Evolutionary conservation across 2,888 invertebrate genomes (phyloP).

Genomic region (Polymixis flavicincta): DNA sequence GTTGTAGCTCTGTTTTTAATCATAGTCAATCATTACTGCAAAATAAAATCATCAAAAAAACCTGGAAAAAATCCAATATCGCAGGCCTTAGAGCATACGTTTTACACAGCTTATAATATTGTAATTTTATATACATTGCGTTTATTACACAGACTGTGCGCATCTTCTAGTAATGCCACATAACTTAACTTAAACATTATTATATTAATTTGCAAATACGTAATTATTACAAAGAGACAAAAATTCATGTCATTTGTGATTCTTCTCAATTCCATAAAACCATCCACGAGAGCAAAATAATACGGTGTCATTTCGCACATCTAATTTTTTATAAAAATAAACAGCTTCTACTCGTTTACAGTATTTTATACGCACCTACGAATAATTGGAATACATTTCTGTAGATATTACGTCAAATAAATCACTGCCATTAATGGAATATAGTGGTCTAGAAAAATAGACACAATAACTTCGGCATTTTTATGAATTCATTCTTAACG

Average conservation of each 20-base stretch:
- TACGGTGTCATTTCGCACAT: slow-evolving; percentile 24
- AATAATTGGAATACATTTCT: slow-evolving; percentile 35
- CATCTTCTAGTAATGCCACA: not conserved
- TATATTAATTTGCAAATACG: slow-evolving; percentile 16
- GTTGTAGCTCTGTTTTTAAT: not conserved
- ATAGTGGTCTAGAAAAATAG: slow-evolving; percentile 37
- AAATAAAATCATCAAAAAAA: not conserved
- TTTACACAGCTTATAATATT: not conserved
- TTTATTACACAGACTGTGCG: slow-evolving; percentile 33
- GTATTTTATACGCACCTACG: slow-evolving; percentile 30
- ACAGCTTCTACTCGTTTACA: slow-evolving; percentile 9
- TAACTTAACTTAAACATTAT: slow-evolving; percentile 23
- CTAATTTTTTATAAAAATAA: not conserved
- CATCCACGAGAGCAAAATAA: slow-evolving; percentile 38
- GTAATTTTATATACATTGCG: not conserved
- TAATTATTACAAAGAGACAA: slow-evolving; percentile 24
- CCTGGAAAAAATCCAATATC: not conserved
- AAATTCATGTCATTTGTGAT: slow-evolving; percentile 47
- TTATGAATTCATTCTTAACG: slow-evolving; percentile 18
- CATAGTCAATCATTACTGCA: not conserved
- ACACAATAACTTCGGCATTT: slow-evolving; percentile 24
- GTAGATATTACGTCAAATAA: slow-evolving; percentile 34
- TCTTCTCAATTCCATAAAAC: slow-evolving; percentile 38
- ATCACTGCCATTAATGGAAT: slow-evolving; percentile 56
- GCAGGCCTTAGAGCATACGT: not conserved